Percentiles rank a stretch among this genome's conserved stretches.
Evolutionary conservation across 1,140 invertebrate species (phyloP).

Genomic region (Pseudachorutes palmiensis): DNA sequence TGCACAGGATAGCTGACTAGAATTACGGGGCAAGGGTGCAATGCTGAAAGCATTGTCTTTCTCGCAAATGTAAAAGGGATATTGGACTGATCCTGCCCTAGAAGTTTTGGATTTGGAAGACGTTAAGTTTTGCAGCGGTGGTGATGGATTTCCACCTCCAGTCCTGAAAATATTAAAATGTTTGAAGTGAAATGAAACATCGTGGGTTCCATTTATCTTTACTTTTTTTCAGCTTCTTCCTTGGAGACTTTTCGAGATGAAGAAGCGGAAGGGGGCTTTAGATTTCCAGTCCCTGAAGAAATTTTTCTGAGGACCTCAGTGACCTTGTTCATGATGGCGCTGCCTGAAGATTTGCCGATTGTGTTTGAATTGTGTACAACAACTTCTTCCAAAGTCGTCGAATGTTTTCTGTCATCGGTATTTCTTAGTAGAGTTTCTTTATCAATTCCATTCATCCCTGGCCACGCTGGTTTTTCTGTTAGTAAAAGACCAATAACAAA

Average conservation of each 20-base stretch:
- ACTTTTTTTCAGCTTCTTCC: slow-evolving; percentile 8
- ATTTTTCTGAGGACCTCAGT: slow-evolving; percentile 26
- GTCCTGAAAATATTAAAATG: no score
- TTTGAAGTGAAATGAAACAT: no score
- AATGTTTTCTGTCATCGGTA: neutral
- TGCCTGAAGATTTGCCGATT: neutral
- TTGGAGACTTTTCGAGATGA: slow-evolving; percentile 29
- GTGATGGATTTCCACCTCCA: no score
- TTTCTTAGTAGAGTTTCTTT: neutral
- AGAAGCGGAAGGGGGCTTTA: slow-evolving; percentile 15
- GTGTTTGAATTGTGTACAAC: slow-evolving; percentile 18
- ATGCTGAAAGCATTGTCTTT: neutral
- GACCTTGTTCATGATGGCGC: slow-evolving; percentile 31
- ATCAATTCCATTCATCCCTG: neutral
- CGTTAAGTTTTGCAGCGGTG: no score
- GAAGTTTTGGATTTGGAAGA: no score
- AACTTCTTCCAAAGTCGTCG: slow-evolving; percentile 20
- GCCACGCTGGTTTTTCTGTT: neutral
- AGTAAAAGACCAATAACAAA: neutral
- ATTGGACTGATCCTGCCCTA: no score
- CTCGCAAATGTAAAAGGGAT: neutral
- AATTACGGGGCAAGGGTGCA: neutral
- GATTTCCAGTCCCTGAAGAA: slow-evolving; percentile 29
- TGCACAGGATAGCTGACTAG: neutral
- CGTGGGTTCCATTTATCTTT: no score